A percentile compares a stretch with the other conserved stretches of the same genome.
phyloP scores from a whole-genome alignment of 2,888 invertebrate genomes.

The Brenthis hecate region DNA sequence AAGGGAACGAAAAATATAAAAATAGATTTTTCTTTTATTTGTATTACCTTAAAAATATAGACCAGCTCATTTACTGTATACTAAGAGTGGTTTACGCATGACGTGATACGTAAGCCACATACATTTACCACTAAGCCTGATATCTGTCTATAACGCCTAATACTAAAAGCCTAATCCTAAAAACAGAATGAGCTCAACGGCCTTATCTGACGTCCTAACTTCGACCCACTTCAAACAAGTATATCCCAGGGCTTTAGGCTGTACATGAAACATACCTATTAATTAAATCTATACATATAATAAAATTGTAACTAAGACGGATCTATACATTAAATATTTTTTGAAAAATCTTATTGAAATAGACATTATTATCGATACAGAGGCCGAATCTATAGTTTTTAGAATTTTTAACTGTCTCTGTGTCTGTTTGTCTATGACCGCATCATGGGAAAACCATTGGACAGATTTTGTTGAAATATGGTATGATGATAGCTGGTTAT shows the following conservation, averaged over 20 bases:
- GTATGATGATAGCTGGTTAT: no score
- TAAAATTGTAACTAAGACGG: no score
- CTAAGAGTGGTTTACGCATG: not conserved
- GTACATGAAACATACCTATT: slow-evolving; percentile 22
- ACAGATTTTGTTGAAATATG: no score
- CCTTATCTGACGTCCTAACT: slow-evolving; percentile 29
- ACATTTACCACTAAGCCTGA: slow-evolving; percentile 6
- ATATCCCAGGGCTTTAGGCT: slow-evolving; percentile 26
- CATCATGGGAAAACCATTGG: no score
- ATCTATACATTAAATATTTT: no score
- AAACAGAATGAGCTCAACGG: slow-evolving; percentile 26
- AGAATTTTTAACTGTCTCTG: no score
- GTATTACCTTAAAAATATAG: not conserved
- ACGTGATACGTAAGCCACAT: no score
- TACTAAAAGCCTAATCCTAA: slow-evolving; percentile 24
- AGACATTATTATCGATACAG: no score
- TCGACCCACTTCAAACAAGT: slow-evolving; percentile 27
- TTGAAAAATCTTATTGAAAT: no score
- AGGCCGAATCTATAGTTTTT: no score
- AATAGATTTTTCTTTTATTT: not conserved
- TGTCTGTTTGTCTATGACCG: no score
- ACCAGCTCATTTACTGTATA: not conserved
- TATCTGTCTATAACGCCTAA: slow-evolving; percentile 21
- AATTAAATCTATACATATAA: not conserved
- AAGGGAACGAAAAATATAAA: no score